A percentile compares a stretch with the other conserved stretches of the same genome.
Evolutionary conservation across 2,113 vertebrate species (phyloP).

Genomic region (Gavialis gangeticus): DNA sequence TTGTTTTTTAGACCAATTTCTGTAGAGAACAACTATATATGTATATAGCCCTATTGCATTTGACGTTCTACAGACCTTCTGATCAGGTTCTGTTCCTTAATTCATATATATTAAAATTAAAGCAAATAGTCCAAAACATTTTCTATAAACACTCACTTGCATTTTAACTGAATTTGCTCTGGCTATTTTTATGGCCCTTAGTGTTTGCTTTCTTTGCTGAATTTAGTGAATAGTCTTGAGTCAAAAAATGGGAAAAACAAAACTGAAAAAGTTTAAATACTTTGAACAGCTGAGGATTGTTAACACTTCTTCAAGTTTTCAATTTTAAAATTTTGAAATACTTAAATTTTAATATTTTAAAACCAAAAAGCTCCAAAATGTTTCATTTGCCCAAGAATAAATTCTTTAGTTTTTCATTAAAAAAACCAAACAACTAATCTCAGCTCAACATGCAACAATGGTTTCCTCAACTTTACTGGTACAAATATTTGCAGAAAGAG

Average conservation of each 20-base stretch:
- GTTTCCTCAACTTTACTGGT: background rate
- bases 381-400: slow-evolving; percentile 7
- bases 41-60: background rate
- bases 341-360: background rate
- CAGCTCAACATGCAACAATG: background rate
- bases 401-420: background rate
- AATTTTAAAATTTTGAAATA: too few relatives aligned
- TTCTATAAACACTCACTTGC: background rate
- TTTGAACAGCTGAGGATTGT: background rate
- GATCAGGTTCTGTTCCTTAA: background rate
- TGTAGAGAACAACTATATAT: background rate
- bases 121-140: background rate
- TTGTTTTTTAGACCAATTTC: rapidly evolving
- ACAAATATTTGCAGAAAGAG: background rate
- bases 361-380: background rate
- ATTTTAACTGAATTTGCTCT: background rate
- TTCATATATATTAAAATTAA: background rate
- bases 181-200: background rate
- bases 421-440: too few relatives aligned
- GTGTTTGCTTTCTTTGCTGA: background rate
- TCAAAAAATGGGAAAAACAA: background rate
- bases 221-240: background rate
- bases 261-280: background rate
- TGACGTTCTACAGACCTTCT: rapidly evolving
- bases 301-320: too few relatives aligned